phyloP scores from a whole-genome alignment of 1,140 invertebrate genomes.

The Cecropterus lyciades region DNA sequence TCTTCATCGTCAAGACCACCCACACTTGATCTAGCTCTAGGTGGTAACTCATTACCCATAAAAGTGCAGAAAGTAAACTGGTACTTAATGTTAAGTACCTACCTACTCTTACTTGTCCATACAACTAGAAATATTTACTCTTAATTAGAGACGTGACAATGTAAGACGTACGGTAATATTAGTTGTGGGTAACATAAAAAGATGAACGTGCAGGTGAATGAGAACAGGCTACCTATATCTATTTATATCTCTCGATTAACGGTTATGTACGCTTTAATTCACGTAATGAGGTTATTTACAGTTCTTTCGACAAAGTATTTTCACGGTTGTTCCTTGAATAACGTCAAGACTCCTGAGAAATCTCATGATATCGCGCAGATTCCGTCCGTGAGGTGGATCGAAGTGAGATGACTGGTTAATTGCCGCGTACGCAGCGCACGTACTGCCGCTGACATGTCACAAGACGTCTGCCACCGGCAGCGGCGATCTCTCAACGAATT shows the following conservation, averaged over 20 bases:
- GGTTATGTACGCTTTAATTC: slow-evolving; percentile 22
- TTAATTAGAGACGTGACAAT: slow-evolving; percentile 28
- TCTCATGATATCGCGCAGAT: slow-evolving; percentile 48
- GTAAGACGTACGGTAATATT: slow-evolving; percentile 14
- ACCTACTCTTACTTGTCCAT: not conserved
- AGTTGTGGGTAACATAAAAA: slow-evolving; percentile 13
- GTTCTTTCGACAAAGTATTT: slow-evolving; percentile 54
- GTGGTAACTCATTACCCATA: slow-evolving; percentile 33
- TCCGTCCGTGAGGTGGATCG: slow-evolving; percentile 44
- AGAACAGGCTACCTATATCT: not conserved
- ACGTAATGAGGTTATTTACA: slow-evolving; percentile 34
- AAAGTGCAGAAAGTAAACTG: slow-evolving; percentile 15
- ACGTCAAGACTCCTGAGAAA: slow-evolving; percentile 58
- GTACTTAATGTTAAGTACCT: slow-evolving; percentile 15
- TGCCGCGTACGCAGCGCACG: slow-evolving; percentile 77
- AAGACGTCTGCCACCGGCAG: slow-evolving; percentile 79
- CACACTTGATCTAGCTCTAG: slow-evolving; percentile 25
- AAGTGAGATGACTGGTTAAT: slow-evolving; percentile 72
- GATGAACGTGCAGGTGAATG: slow-evolving; percentile 10
- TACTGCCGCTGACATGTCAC: slow-evolving; percentile 75
- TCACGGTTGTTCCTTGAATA: slow-evolving; percentile 70
- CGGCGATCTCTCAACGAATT: slow-evolving; percentile 80
- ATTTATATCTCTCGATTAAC: slow-evolving; percentile 21
- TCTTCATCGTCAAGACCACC: slow-evolving; percentile 27
- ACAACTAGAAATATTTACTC: slow-evolving; percentile 17